Conservation (phyloP, 2,888 invertebrate species). For the Crematogaster levior region DNA sequence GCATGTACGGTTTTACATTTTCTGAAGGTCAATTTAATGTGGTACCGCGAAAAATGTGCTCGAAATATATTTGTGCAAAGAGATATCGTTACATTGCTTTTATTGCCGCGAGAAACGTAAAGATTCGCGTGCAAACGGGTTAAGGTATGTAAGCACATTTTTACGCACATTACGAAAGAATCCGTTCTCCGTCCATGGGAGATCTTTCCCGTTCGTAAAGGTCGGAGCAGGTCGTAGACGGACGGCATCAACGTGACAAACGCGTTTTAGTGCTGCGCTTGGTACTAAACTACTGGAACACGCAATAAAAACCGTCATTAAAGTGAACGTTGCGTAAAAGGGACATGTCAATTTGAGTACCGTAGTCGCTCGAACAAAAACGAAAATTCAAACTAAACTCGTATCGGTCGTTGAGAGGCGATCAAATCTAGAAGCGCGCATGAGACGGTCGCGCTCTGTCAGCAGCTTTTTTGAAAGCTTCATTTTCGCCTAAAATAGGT, state of each 20-base stretch:
- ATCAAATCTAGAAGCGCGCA: conserved; percentile 30
- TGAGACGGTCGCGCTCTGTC: conserved; percentile 9
- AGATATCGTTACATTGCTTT: conserved; percentile 8
- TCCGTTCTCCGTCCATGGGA: background rate
- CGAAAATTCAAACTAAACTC: conserved; percentile 59
- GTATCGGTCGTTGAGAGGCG: conserved; percentile 64
- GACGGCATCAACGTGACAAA: conserved; percentile 64
- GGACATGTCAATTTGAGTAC: conserved; percentile 55
- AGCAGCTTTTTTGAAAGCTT: conserved; percentile 1
- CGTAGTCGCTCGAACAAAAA: conserved; percentile 31
- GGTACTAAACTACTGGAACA: conserved; percentile 53
- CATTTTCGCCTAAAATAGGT: background rate
- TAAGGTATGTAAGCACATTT: background rate
- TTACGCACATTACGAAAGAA: conserved; percentile 6
- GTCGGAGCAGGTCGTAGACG: background rate
- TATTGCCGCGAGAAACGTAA: background rate
- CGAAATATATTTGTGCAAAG: background rate
- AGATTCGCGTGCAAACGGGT: background rate
- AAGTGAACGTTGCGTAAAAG: conserved; percentile 62
- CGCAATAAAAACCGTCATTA: conserved; percentile 65
- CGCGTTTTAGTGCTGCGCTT: conserved; percentile 56
- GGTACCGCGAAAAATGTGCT: background rate
- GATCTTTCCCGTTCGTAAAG: background rate
- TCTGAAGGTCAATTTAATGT: background rate
- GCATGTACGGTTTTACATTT: background rate